phyloP scores from a whole-genome alignment of 2,888 invertebrate genomes.

The Cephus sareptanus region DNA sequence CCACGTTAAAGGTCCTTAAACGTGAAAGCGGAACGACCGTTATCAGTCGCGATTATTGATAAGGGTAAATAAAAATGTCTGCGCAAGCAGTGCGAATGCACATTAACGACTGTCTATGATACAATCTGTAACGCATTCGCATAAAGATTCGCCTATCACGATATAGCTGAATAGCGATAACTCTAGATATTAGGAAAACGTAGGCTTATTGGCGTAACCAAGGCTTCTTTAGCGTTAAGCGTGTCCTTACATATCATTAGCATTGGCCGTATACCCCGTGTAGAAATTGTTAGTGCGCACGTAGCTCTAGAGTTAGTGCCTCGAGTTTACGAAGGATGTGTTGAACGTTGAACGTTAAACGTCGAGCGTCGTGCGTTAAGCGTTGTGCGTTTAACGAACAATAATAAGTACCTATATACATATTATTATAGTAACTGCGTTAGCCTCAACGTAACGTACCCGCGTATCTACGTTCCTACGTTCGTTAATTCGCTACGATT shows the following conservation, averaged over 20 bases:
- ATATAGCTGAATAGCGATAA: too few species aligned
- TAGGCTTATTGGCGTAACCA: conserved; percentile 8
- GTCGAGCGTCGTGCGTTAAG: too few species aligned
- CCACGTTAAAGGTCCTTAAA: too few species aligned
- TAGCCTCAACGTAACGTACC: neutral
- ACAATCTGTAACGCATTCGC: too few species aligned
- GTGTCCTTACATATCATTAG: conserved; percentile 22
- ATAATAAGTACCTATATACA: neutral
- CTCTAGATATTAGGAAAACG: neutral
- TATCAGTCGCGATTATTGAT: too few species aligned
- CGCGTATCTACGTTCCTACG: neutral
- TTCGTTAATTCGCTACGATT: neutral
- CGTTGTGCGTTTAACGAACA: neutral
- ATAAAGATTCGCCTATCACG: too few species aligned
- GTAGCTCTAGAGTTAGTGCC: conserved; percentile 6
- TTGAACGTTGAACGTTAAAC: too few species aligned
- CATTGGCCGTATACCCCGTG: conserved; percentile 4
- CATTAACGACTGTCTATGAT: too few species aligned
- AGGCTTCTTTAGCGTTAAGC: conserved; percentile 16
- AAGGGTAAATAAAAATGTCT: too few species aligned
- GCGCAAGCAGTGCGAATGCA: too few species aligned
- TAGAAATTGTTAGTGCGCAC: neutral
- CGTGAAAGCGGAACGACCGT: too few species aligned
- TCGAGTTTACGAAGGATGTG: neutral
- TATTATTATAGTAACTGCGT: neutral